A percentile compares a stretch with the other conserved stretches of the same genome.
Conservation (phyloP, 1,140 invertebrate species). For the Drosophila bipectinata region DNA sequence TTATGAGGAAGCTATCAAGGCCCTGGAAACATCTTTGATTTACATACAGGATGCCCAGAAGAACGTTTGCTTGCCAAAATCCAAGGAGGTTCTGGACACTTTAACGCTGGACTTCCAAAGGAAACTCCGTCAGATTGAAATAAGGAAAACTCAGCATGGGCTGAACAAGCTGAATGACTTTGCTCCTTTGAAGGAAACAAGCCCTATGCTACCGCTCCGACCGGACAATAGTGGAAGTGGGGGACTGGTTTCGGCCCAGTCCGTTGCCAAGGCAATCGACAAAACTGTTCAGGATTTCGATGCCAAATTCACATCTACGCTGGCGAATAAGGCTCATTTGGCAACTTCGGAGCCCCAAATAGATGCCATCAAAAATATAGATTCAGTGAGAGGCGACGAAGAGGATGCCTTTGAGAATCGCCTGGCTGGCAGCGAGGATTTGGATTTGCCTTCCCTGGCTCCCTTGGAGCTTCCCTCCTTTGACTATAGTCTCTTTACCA, state of each 20-base stretch:
- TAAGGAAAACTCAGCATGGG: conserved; percentile 74
- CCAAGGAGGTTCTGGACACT: conserved; percentile 68
- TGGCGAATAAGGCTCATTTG: conserved; percentile 20
- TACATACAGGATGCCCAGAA: conserved; percentile 79
- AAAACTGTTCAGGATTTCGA: conserved; percentile 80
- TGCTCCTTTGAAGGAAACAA: conserved; percentile 63
- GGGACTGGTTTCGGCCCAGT: conserved; percentile 56
- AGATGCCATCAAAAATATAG: conserved; percentile 36
- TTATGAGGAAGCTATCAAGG: conserved; percentile 78
- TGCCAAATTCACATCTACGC: conserved; percentile 64
- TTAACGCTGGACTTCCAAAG: conserved; percentile 71
- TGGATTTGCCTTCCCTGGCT: conserved; percentile 64
- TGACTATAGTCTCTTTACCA: conserved; percentile 67
- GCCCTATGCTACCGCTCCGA: conserved; percentile 61
- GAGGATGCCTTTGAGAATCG: neutral
- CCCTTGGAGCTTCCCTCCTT: conserved; percentile 76
- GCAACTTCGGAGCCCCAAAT: conserved; percentile 45
- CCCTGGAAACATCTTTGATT: conserved; percentile 69
- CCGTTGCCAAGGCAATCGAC: conserved; percentile 77
- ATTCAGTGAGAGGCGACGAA: conserved; percentile 23
- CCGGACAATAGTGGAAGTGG: conserved; percentile 48
- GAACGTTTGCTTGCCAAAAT: conserved; percentile 61
- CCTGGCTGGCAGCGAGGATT: conserved; percentile 35
- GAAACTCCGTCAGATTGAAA: conserved; percentile 72
- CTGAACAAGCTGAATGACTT: conserved; percentile 72